phyloP scores from a whole-genome alignment of 2,888 invertebrate species.

The Tenthredo distinguenda region DNA sequence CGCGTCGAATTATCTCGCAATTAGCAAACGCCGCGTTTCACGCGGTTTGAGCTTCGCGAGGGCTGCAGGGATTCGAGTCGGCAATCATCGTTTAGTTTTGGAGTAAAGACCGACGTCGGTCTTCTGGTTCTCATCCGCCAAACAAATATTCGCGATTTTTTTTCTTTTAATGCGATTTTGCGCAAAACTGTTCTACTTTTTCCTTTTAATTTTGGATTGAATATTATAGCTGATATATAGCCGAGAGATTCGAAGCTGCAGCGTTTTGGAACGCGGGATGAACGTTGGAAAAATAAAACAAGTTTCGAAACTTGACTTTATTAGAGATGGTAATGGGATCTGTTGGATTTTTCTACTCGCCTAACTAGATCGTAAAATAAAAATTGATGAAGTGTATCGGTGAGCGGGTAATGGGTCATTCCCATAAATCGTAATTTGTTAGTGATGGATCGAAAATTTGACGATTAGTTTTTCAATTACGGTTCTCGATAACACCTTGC shows the following conservation, averaged over 20 bases:
- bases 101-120: neutral
- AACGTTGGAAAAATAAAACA: neutral
- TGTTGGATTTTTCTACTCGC: neutral
- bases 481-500: neutral
- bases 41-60: slow-evolving; percentile 10
- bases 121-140: neutral
- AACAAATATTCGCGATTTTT: neutral
- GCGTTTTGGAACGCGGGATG: neutral
- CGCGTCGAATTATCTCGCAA: slow-evolving; percentile 8
- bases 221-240: neutral
- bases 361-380: slow-evolving; percentile 36
- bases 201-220: neutral
- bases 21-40: slow-evolving; percentile 13
- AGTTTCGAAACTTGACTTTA: slow-evolving; percentile 29
- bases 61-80: slow-evolving; percentile 7
- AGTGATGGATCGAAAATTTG: slow-evolving; percentile 23
- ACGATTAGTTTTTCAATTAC: slow-evolving; percentile 47
- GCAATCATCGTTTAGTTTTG: slow-evolving; percentile 28
- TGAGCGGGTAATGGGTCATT: slow-evolving; percentile 9
- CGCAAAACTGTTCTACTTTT: neutral
- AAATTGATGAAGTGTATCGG: slow-evolving; percentile 38
- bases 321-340: slow-evolving; percentile 26
- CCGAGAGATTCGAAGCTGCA: neutral
- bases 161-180: neutral
- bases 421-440: slow-evolving; percentile 35